Percentiles rank a stretch among this genome's conserved stretches.
Evolutionary conservation across 2,888 invertebrate genomes (phyloP).

Genomic region (Troides aeacus): DNA sequence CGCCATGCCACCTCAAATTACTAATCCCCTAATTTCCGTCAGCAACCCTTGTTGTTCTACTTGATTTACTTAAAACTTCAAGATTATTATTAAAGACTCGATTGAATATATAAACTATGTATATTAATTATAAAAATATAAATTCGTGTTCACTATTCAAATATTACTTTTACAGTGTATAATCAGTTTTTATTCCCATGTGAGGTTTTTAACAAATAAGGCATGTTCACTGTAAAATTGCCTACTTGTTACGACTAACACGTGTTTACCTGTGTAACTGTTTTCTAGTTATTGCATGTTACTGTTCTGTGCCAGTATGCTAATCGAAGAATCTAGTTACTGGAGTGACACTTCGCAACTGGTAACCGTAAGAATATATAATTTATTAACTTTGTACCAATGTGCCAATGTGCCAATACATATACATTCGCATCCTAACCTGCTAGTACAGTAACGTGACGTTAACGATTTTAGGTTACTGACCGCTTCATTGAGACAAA

Average conservation of each 20-base stretch:
- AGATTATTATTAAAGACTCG: not conserved
- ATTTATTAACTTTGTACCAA: conserved; percentile 58
- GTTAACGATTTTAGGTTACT: conserved; percentile 26
- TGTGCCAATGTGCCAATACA: conserved; percentile 38
- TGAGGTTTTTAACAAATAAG: not conserved
- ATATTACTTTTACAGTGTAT: not conserved
- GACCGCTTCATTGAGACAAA: conserved; percentile 25
- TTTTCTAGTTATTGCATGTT: conserved; percentile 9
- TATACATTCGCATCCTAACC: conserved; percentile 8
- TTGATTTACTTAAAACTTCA: not conserved
- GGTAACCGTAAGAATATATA: conserved; percentile 57
- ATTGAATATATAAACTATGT: not conserved
- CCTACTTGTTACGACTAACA: conserved; percentile 7
- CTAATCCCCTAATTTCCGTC: too few species aligned
- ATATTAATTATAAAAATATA: too few species aligned
- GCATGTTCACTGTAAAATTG: conserved; percentile 2
- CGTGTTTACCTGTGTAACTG: conserved; percentile 6
- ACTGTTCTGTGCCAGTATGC: conserved; percentile 30
- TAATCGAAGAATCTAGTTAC: conserved; percentile 47
- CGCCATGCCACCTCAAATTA: too few species aligned
- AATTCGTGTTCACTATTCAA: too few species aligned
- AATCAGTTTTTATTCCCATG: not conserved
- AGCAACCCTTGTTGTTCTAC: too few species aligned
- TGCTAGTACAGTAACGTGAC: conserved; percentile 11
- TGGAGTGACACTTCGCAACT: conserved; percentile 42